A percentile compares a stretch with the other conserved stretches of the same genome.
These are phyloP conservation scores for Geophilus truncorum DNA, from an alignment of 2,888 invertebrate genomes.

Conservation along the genomic window DNA sequence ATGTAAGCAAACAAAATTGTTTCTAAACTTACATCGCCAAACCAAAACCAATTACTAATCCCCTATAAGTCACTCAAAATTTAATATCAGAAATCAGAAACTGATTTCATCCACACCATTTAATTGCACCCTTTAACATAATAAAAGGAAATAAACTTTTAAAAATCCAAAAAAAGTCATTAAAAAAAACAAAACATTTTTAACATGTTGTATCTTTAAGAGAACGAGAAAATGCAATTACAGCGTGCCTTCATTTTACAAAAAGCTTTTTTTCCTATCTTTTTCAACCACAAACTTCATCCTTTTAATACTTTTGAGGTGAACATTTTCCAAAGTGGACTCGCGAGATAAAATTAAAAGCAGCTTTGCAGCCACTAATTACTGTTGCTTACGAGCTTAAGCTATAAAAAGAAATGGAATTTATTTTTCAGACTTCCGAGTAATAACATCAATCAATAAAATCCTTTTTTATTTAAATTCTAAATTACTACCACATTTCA, in stretches of 20 bases:
- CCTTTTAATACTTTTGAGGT: not conserved
- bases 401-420: not conserved
- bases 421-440: not conserved
- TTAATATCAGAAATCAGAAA: not conserved
- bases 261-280: not conserved
- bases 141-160: not conserved
- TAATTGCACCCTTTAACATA: not conserved
- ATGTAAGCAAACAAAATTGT: not conserved
- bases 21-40: not conserved
- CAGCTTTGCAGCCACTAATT: not conserved
- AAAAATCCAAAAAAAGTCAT: not conserved
- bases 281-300: not conserved
- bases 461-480: too few species aligned
- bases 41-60: not conserved
- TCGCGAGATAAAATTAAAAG: not conserved
- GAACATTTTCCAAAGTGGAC: not conserved
- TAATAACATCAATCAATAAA: too few species aligned
- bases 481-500: too few species aligned
- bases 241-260: not conserved
- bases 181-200: not conserved
- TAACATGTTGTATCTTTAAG: too few species aligned
- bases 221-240: not conserved
- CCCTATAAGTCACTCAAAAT: not conserved
- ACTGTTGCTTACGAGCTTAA: not conserved
- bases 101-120: not conserved